These are phyloP conservation scores for Ectropis crepuscularia DNA, from an alignment of 2,888 invertebrate species.

Conservation along the genomic window DNA sequence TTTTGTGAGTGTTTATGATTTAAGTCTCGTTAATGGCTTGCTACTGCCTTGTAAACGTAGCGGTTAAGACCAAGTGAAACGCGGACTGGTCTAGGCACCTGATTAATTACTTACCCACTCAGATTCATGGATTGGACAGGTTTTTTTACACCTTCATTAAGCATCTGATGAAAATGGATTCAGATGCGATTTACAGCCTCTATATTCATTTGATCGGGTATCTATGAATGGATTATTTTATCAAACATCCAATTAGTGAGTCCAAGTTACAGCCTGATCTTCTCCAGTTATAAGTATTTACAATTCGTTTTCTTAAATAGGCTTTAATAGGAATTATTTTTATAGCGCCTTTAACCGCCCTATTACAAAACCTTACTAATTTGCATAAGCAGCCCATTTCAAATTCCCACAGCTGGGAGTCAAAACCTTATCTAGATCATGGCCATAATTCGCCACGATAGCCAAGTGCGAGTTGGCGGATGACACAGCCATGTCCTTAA, in stretches of 20 bases:
- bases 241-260: constrained; percentile 31
- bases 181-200: constrained; percentile 30
- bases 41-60: constrained; percentile 29
- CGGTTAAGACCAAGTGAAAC: constrained; percentile 25
- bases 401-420: no score
- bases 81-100: constrained; percentile 35
- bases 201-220: constrained; percentile 28
- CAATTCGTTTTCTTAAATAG: constrained; percentile 14
- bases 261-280: constrained; percentile 11
- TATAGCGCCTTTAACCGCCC: constrained; percentile 1
- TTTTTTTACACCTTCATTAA: constrained; percentile 40
- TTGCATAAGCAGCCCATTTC: no score
- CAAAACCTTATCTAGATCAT: no score
- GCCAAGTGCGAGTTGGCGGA: no score
- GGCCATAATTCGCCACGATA: no score
- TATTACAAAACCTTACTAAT: no score
- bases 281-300: constrained; percentile 17
- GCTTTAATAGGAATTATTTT: constrained; percentile 7
- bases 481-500: no score
- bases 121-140: constrained; percentile 39
- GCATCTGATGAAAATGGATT: constrained; percentile 33
- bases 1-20: constrained; percentile 29
- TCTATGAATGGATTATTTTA: constrained; percentile 30
- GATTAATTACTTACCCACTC: constrained; percentile 41
- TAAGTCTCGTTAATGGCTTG: constrained; percentile 24